phyloP scores from a whole-genome alignment of 2,888 invertebrate species.

The Leucophenga montana region DNA sequence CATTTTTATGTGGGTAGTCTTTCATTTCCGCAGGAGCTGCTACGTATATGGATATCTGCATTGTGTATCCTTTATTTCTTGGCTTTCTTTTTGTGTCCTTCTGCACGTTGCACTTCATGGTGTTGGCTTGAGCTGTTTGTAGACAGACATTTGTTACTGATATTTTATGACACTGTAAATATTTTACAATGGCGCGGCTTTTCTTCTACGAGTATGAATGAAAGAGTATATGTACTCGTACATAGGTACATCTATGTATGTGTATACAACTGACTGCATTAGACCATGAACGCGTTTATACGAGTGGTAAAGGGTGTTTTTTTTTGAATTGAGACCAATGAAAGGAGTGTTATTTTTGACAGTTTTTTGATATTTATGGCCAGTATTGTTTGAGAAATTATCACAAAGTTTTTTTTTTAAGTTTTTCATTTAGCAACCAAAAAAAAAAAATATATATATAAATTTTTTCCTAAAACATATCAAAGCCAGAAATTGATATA shows the following conservation, averaged over 20 bases:
- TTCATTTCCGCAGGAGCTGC: background rate
- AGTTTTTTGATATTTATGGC: too few relatives aligned
- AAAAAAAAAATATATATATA: too few relatives aligned
- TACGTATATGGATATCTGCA: background rate
- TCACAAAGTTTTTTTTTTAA: too few relatives aligned
- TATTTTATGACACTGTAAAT: conserved; percentile 63
- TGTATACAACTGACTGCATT: conserved; percentile 26
- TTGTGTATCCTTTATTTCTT: conserved; percentile 17
- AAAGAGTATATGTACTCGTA: background rate
- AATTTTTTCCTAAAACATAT: too few relatives aligned
- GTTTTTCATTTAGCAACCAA: too few relatives aligned
- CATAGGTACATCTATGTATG: background rate
- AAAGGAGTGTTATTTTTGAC: too few relatives aligned
- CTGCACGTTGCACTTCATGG: conserved; percentile 28
- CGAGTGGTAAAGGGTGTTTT: too few relatives aligned
- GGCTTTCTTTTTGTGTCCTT: background rate
- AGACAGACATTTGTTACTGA: conserved; percentile 46
- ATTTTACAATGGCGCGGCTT: conserved; percentile 47
- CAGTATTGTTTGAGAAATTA: too few relatives aligned
- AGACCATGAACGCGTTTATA: background rate
- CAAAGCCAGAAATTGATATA: too few relatives aligned
- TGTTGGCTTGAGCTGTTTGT: background rate
- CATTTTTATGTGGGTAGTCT: background rate
- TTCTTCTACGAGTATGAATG: background rate
- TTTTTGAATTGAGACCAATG: too few relatives aligned